Evolutionary conservation across 2,888 invertebrate genomes (phyloP), one percentile per base, ranked within the genome.

Genomic region (Oeneis ivallda): DNA sequence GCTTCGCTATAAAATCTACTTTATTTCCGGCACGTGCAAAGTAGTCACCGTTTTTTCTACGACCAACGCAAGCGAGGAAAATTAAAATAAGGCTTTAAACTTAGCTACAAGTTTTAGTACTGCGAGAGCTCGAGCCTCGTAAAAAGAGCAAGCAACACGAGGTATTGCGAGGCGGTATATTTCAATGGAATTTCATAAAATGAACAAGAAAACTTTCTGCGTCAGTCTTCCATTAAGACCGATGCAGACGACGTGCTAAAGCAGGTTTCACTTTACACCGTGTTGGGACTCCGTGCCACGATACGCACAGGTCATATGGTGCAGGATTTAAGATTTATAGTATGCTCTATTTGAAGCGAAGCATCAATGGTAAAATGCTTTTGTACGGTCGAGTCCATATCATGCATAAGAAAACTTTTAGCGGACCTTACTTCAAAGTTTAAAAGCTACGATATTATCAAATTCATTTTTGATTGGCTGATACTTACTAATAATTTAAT

Each of bases 51-150:
- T 79, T 83, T 85, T 85, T 84, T 84, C 70, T 68, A 70, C 69
- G 59, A 76, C 73, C 80, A 80, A 83, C 79, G 76, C 71, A 80
- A 79, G 81, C 80, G 77, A 80, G 79, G 83, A 85, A 89, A 90
- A 91, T 91, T 89, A 91, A 91, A 91, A 89, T 88, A 86, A 86
- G 89, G 85, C 85, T 84, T 84, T 79, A 83, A 88, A 87, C 82
- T 89, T 83, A 68, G 81, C 76, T 82, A 83, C 84, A 85, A 88
- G 82, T 87, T 87, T 86, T 83, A 85, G 81, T 83, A 79, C 83
- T 83, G 82, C 84, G 84, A 79, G 73, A 79, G 77, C 82, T 81
- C 68, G 78, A 76, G 75, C 70, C 76, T 80, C 83, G 78, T 85
- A 86, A 89, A 89, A 89, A 87, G 79, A 79, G 76, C 79, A 78